Evolutionary conservation across 2,888 invertebrate genomes (phyloP), one percentile per base, ranked within the genome.

Genomic region (Caenorhabditis japonica): DNA sequence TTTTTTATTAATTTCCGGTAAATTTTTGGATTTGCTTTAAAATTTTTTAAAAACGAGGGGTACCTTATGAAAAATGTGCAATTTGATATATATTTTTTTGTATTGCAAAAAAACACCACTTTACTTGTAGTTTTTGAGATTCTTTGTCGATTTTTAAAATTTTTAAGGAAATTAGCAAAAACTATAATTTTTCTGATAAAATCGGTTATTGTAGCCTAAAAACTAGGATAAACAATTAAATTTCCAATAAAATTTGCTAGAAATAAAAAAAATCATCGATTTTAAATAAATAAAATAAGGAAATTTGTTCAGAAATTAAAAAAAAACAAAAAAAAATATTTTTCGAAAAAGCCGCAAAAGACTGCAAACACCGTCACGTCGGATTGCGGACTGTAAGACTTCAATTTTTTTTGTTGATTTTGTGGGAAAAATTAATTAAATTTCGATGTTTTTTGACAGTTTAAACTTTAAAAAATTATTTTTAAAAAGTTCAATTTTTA

Each of bases 291-390:
- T n/a, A n/a, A n/a, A n/a, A n/a, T n/a, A n/a, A n/a, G n/a, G n/a
- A 44, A 19, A 34, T 44, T 61, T 39, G 44, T 52, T 61, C 52
- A 38, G 52, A 61, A 52, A n/a, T 3, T 2, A 43, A 15, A 21
- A 21, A 43, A 43, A 2, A 7, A 19, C 4, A 21, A 3, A 43
- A 43, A 43, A 21, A 44, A 44, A 19, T 38, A 52, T 61, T 39
- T 52, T 52, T 61, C 52, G 44, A 61, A 61, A 52, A n/a, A 17
- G 41, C 39, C 21, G 51, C 51, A 43, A 39, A 25, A 23, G 30
- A 33, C 34, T 51, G 60, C 27, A 60, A 60, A 39, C 60, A 60
- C 60, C 41, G 5, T 19, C 33, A 44, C 60, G 60, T 13, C 52
- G 21, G 25, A 38, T 17, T 52, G 52, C 49, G 34, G 59, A 59